These are phyloP conservation scores for Pristionchus mayeri DNA, from an alignment of 2,888 invertebrate species.

Conservation along the genomic window DNA sequence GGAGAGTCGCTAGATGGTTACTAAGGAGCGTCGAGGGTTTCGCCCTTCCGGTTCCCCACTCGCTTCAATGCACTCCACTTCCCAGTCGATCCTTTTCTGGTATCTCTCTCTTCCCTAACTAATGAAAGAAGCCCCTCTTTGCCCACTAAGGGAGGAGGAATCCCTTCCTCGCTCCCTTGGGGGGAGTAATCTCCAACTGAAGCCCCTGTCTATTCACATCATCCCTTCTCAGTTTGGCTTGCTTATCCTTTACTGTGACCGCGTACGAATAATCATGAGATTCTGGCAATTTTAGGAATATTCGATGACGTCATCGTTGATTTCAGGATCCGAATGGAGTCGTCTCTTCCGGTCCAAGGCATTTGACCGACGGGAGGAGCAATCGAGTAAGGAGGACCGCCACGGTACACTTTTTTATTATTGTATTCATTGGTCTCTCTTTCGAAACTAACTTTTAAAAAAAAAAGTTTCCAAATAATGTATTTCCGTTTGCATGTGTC, in stretches of 20 bases:
- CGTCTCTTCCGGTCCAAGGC: conserved; percentile 12
- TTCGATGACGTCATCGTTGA: neutral
- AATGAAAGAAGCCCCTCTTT: too few species aligned
- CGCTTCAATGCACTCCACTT: neutral
- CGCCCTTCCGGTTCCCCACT: neutral
- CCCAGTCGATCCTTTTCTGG: neutral
- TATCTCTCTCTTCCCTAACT: neutral
- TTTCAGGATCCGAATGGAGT: conserved; percentile 33
- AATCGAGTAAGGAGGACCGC: neutral
- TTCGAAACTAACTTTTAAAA: too few species aligned
- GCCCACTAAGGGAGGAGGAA: too few species aligned
- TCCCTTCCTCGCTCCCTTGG: too few species aligned
- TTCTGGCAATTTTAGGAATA: neutral
- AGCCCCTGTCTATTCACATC: neutral
- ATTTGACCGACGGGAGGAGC: neutral
- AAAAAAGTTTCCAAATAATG: too few species aligned
- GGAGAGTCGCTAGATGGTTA: too few species aligned
- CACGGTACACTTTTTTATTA: neutral
- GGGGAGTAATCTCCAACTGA: neutral
- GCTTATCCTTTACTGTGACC: neutral
- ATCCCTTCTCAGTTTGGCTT: too few species aligned
- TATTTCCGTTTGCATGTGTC: too few species aligned
- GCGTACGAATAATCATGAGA: neutral
- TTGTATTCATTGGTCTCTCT: too few species aligned
- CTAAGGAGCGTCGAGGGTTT: neutral